phyloP scores from a whole-genome alignment of 2,113 vertebrate genomes.

The Amazona guildingii region DNA sequence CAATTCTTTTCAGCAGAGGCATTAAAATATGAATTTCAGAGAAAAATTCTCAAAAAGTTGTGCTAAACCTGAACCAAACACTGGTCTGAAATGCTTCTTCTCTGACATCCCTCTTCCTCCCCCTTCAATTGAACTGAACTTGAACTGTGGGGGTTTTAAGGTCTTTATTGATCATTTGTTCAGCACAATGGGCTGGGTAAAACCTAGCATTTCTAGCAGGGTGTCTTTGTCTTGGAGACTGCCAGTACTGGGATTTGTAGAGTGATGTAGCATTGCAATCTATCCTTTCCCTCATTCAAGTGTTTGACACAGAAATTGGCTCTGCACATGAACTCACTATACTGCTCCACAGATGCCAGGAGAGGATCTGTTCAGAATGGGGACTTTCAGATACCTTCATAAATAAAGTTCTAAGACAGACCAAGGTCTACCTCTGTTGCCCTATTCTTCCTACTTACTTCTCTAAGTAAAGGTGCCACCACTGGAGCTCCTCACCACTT shows the following conservation, averaged over 20 bases:
- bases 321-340: not conserved
- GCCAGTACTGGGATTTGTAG: not conserved
- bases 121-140: not conserved
- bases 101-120: not conserved
- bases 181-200: not conserved
- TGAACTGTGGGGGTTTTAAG: not conserved
- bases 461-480: not conserved
- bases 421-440: not conserved
- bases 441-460: not conserved
- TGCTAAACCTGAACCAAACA: not conserved
- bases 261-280: accelerated
- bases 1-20: not conserved
- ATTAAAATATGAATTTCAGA: not conserved
- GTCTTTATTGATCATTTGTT: not conserved
- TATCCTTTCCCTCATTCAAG: not conserved
- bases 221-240: not conserved
- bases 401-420: not conserved
- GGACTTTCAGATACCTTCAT: not conserved
- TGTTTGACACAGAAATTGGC: not conserved
- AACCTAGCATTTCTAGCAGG: not conserved
- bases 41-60: not conserved
- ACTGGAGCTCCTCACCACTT: not conserved
- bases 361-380: not conserved
- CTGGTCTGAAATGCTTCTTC: not conserved
- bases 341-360: not conserved